Evolutionary conservation across 2,888 invertebrate species (phyloP).

Genomic region (Pelosia muscerda): DNA sequence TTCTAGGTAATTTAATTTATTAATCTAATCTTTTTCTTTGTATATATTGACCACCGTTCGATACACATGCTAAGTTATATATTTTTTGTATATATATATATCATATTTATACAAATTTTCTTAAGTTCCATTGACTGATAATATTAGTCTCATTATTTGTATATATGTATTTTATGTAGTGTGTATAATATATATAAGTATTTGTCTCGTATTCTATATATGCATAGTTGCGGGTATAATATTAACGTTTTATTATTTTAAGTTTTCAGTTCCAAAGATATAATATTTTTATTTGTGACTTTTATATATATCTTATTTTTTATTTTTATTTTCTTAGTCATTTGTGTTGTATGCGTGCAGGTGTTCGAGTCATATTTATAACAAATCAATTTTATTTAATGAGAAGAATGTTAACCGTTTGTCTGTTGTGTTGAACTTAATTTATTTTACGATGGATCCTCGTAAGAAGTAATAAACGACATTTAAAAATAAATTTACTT

Average conservation of each 20-base stretch:
- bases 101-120: slow-evolving; percentile 50
- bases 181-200: slow-evolving; percentile 37
- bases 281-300: slow-evolving; percentile 62
- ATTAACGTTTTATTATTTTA: slow-evolving; percentile 49
- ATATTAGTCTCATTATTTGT: slow-evolving; percentile 46
- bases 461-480: slow-evolving; percentile 65
- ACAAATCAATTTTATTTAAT: slow-evolving; percentile 54
- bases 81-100: slow-evolving; percentile 55
- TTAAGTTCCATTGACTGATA: slow-evolving; percentile 62
- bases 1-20: slow-evolving; percentile 60
- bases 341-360: slow-evolving; percentile 64
- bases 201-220: slow-evolving; percentile 34
- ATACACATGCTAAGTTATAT: slow-evolving; percentile 55
- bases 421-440: slow-evolving; percentile 54
- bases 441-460: slow-evolving; percentile 72
- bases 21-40: slow-evolving; percentile 45
- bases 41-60: slow-evolving; percentile 50
- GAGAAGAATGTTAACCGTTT: slow-evolving; percentile 50
- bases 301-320: slow-evolving; percentile 47
- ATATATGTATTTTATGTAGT: slow-evolving; percentile 49
- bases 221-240: slow-evolving; percentile 31
- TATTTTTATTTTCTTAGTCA: slow-evolving; percentile 56
- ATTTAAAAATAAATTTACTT: slow-evolving; percentile 30
- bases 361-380: slow-evolving; percentile 74
- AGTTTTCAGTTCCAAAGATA: slow-evolving; percentile 80